These are phyloP conservation scores for Lasioglossum zephyrum DNA, from an alignment of 2,888 invertebrate genomes.

Conservation along the genomic window DNA sequence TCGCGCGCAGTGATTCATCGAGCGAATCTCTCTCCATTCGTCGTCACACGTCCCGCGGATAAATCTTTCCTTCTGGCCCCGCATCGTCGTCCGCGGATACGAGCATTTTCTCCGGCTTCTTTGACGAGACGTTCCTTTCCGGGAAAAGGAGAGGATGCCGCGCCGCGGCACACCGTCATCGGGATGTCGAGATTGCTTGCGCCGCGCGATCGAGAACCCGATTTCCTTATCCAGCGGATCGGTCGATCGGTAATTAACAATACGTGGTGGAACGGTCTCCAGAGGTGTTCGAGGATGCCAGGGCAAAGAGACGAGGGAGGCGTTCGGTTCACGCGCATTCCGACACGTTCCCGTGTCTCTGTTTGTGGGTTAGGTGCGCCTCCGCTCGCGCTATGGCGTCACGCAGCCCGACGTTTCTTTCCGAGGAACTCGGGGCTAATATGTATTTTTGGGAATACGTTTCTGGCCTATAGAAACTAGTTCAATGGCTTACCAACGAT, in stretches of 20 bases:
- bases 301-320: conserved; percentile 29
- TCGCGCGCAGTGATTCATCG: conserved; percentile 59
- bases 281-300: conserved; percentile 6
- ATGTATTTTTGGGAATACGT: too few relatives aligned
- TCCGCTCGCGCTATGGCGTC: conserved; percentile 61
- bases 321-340: conserved; percentile 61
- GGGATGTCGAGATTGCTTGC: neutral
- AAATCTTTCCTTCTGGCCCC: conserved; percentile 43
- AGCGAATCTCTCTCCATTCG: conserved; percentile 56
- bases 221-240: conserved; percentile 36
- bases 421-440: neutral
- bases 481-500: neutral
- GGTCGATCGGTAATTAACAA: conserved; percentile 45
- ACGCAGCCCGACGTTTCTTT: conserved; percentile 33
- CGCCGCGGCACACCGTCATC: neutral
- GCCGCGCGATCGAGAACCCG: neutral
- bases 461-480: neutral
- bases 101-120: conserved; percentile 4
- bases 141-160: conserved; percentile 21
- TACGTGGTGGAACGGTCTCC: conserved; percentile 14
- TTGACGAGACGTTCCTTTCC: conserved; percentile 32
- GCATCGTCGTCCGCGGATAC: conserved; percentile 1
- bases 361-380: conserved; percentile 71
- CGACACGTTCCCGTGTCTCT: conserved; percentile 71
- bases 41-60: conserved; percentile 55